Evolutionary conservation across 2,797 vertebrate species (phyloP).

Genomic region (Microchirus variegatus): DNA sequence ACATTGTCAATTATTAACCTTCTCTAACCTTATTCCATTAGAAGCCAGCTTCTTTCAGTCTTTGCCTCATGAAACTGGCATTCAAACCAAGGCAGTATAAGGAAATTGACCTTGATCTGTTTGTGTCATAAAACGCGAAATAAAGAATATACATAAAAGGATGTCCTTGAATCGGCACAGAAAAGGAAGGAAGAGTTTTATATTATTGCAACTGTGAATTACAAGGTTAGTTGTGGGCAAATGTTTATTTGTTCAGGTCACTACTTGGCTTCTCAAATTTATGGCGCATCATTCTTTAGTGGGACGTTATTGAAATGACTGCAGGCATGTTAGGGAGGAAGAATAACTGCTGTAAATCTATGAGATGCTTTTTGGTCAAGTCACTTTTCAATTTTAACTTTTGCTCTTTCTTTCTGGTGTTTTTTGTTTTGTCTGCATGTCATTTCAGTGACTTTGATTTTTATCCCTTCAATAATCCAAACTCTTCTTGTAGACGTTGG

Average conservation of each 20-base stretch:
- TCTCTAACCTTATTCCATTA: too few species aligned
- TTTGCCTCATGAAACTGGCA: too few species aligned
- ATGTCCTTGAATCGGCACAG: too few species aligned
- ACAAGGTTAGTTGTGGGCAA: conserved; percentile 51
- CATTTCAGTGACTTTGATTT: conserved; percentile 30
- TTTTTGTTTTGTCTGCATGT: conserved; percentile 12
- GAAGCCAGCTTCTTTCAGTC: too few species aligned
- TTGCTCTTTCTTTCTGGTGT: conserved; percentile 15
- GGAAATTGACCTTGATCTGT: too few species aligned
- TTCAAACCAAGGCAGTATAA: too few species aligned
- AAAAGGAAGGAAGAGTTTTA: background rate
- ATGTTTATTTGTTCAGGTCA: conserved; percentile 50
- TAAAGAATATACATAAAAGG: too few species aligned
- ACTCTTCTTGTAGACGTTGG: conserved; percentile 11
- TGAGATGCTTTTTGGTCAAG: conserved; percentile 29
- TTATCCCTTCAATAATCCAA: conserved; percentile 24
- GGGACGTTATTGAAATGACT: conserved; percentile 45
- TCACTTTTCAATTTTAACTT: conserved; percentile 32
- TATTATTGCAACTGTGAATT: conserved; percentile 42
- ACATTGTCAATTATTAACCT: too few species aligned
- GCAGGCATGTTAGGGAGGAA: conserved; percentile 22
- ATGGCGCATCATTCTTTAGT: conserved; percentile 37
- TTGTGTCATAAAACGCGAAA: too few species aligned
- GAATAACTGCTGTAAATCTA: conserved; percentile 39
- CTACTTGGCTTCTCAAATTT: conserved; percentile 38